These are phyloP conservation scores for Chlorocebus sabaeus DNA, from an alignment of 2,113 vertebrate genomes.

Conservation along the genomic window DNA sequence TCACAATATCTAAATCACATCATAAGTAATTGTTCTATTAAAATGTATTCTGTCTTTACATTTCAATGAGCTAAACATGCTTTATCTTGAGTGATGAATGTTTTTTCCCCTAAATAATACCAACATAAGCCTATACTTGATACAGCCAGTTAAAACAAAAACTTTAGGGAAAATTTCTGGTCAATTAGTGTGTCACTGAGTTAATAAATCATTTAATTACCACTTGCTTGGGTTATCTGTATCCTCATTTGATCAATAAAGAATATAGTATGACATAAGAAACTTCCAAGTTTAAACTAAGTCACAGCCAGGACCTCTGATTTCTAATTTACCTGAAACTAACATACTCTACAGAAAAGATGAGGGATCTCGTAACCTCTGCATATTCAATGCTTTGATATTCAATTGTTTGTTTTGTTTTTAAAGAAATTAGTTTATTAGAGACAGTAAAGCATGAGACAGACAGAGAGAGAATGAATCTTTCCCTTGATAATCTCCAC, in stretches of 20 bases:
- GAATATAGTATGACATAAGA: not conserved
- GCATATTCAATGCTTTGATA: not conserved
- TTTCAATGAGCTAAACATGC: not conserved
- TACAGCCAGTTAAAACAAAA: not conserved
- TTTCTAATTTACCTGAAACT: not conserved
- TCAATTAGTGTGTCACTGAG: not conserved
- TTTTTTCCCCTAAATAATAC: slow-evolving; percentile 28
- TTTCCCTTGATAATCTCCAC: slow-evolving; percentile 12
- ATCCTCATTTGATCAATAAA: not conserved
- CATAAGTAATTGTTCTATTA: not conserved
- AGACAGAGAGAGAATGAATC: not conserved
- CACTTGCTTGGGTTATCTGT: not conserved
- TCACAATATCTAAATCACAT: not conserved
- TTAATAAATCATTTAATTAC: not conserved
- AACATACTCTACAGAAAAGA: not conserved
- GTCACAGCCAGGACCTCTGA: not conserved
- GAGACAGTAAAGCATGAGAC: not conserved
- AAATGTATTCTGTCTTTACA: not conserved
- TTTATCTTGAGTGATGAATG: not conserved
- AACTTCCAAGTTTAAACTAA: not conserved
- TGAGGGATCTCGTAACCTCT: not conserved
- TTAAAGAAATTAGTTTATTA: slow-evolving; percentile 18
- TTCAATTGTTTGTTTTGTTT: not conserved
- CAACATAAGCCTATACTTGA: not conserved
- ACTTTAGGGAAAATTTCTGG: not conserved